Conservation (phyloP, 2,113 vertebrate species). For the Pica pica region DNA sequence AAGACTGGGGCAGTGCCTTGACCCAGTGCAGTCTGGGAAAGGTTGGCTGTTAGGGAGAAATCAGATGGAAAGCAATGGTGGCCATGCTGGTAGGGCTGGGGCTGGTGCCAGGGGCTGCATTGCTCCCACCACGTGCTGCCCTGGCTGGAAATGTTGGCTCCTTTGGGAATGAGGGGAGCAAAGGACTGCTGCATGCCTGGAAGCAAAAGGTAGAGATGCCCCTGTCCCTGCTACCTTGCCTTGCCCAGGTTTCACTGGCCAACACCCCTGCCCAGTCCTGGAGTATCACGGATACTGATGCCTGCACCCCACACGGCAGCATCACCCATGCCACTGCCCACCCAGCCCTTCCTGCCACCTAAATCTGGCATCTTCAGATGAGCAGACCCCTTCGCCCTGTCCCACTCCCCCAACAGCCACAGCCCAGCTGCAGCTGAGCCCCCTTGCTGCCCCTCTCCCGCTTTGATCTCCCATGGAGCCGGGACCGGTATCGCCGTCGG, state of each 20-base stretch:
- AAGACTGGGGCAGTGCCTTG: background rate
- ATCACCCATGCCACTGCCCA: background rate
- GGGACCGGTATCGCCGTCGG: background rate
- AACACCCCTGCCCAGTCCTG: background rate
- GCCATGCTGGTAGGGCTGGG: background rate
- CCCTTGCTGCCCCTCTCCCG: background rate
- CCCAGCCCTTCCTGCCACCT: background rate
- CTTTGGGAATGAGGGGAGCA: background rate
- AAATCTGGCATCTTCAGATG: background rate
- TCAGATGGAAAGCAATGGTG: background rate
- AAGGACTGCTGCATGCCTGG: rapidly evolving
- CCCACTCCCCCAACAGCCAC: background rate
- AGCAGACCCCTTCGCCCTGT: background rate
- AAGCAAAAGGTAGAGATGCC: rapidly evolving
- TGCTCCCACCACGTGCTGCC: background rate
- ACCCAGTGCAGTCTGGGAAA: background rate
- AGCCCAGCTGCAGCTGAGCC: background rate
- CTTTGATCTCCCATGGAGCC: background rate
- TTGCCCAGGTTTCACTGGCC: rapidly evolving
- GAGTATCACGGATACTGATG: background rate
- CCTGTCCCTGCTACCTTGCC: no score
- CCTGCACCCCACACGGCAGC: rapidly evolving
- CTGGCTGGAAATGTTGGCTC: rapidly evolving
- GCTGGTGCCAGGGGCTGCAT: background rate
- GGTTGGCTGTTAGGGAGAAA: background rate